Conservation (phyloP, 2,888 invertebrate genomes). For the Eumerus sabulonum region DNA sequence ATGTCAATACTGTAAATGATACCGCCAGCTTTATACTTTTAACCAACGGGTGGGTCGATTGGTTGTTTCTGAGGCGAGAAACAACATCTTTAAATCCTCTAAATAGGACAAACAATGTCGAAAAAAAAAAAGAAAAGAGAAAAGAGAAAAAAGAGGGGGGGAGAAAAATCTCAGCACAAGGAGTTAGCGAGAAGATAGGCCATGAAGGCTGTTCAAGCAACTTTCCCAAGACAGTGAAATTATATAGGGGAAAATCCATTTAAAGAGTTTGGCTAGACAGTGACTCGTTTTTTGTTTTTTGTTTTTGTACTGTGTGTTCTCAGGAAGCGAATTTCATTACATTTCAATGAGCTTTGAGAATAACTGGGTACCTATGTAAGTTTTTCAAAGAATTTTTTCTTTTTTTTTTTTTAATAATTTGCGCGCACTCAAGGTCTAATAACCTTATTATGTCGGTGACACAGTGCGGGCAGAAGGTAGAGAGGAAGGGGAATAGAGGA, state of each 20-base stretch:
- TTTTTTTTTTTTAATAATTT: too few species aligned
- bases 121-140: conserved; percentile 12
- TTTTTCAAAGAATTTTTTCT: too few species aligned
- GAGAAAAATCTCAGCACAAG: conserved; percentile 35
- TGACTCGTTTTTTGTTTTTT: conserved; percentile 17
- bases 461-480: too few species aligned
- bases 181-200: conserved; percentile 34
- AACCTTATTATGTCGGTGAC: too few species aligned
- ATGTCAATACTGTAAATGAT: conserved; percentile 77
- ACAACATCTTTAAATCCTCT: conserved; percentile 65
- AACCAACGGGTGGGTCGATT: conserved; percentile 36
- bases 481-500: too few species aligned
- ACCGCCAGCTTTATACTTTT: conserved; percentile 43
- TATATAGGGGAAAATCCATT: background rate
- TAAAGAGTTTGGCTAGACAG: conserved; percentile 23
- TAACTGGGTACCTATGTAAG: background rate
- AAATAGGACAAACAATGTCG: conserved; percentile 61
- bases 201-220: conserved; percentile 24
- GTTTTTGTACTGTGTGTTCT: background rate
- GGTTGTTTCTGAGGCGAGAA: conserved; percentile 63
- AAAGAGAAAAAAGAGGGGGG: background rate
- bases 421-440: too few species aligned
- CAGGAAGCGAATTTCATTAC: conserved; percentile 10
- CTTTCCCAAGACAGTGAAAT: conserved; percentile 2
- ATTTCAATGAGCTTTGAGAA: conserved; percentile 18